Percentiles rank a stretch among this genome's conserved stretches.
Evolutionary conservation across 2,888 invertebrate species (phyloP).

Genomic region (Onchidella celtica): DNA sequence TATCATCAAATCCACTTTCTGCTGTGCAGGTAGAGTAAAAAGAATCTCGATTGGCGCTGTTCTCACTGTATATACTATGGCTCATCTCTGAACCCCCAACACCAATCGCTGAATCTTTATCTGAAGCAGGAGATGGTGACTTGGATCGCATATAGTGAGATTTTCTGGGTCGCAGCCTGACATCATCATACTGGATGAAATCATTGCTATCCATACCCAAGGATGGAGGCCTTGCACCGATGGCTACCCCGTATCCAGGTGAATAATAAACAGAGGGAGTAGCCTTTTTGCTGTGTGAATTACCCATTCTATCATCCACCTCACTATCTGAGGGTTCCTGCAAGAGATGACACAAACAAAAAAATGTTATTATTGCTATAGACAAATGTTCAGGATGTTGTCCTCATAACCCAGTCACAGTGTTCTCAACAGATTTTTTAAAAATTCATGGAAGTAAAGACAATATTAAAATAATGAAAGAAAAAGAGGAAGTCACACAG

Average conservation of each 20-base stretch:
- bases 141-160: slow-evolving; percentile 18
- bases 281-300: slow-evolving; percentile 45
- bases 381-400: too few species aligned
- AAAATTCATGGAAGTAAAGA: not conserved
- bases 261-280: slow-evolving; percentile 54
- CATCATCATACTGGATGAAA: not conserved
- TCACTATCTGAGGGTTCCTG: slow-evolving; percentile 60
- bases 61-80: slow-evolving; percentile 52
- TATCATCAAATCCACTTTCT: slow-evolving; percentile 58
- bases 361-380: not conserved
- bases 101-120: slow-evolving; percentile 55
- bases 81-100: slow-evolving; percentile 37
- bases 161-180: slow-evolving; percentile 36
- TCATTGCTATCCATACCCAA: slow-evolving; percentile 25
- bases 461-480: not conserved
- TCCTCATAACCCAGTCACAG: too few species aligned
- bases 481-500: slow-evolving; percentile 7
- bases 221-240: slow-evolving; percentile 48
- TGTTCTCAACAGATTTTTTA: not conserved
- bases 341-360: not conserved
- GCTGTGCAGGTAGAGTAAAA: slow-evolving; percentile 58
- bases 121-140: slow-evolving; percentile 50
- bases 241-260: slow-evolving; percentile 55
- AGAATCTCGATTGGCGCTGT: slow-evolving; percentile 52
- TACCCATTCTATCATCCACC: slow-evolving; percentile 57